These are phyloP conservation scores for Bedellia somnulentella DNA, from an alignment of 2,888 invertebrate genomes.

Conservation along the genomic window DNA sequence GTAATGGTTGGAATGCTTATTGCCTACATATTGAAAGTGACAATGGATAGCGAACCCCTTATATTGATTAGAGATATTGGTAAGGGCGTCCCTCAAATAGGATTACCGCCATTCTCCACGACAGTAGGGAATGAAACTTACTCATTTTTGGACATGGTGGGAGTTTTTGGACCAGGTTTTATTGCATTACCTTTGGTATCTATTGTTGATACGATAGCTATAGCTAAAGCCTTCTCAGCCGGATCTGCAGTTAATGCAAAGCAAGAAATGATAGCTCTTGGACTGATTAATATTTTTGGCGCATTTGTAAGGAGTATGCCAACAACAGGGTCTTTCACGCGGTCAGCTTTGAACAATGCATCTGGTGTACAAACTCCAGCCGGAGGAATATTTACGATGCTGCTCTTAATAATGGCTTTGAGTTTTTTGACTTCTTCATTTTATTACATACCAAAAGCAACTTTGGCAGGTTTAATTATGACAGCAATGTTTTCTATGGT, in stretches of 20 bases:
- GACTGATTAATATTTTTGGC: conserved; percentile 73
- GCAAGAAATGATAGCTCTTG: conserved; percentile 77
- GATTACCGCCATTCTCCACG: conserved; percentile 39
- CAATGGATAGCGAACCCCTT: conserved; percentile 48
- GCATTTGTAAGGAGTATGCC: conserved; percentile 81
- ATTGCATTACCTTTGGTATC: conserved; percentile 62
- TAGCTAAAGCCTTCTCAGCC: conserved; percentile 66
- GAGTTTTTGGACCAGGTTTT: conserved; percentile 48
- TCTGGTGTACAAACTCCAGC: conserved; percentile 71
- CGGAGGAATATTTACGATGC: conserved; percentile 5
- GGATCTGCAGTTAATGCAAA: conserved; percentile 67
- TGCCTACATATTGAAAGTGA: conserved; percentile 31
- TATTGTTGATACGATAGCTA: conserved; percentile 63
- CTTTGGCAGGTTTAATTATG: conserved; percentile 78
- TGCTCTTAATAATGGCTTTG: conserved; percentile 69
- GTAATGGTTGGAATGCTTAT: conserved; percentile 65
- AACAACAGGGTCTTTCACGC: conserved; percentile 74
- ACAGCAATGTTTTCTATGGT: conserved; percentile 12
- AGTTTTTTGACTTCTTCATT: conserved; percentile 73
- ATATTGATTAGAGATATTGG: conserved; percentile 18
- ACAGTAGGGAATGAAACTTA: conserved; percentile 44
- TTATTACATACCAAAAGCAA: conserved; percentile 73
- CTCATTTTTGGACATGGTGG: conserved; percentile 54
- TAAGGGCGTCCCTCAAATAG: neutral
- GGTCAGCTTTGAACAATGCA: conserved; percentile 82